These are phyloP conservation scores for Diploptera punctata DNA, from an alignment of 2,888 invertebrate species.

Conservation along the genomic window DNA sequence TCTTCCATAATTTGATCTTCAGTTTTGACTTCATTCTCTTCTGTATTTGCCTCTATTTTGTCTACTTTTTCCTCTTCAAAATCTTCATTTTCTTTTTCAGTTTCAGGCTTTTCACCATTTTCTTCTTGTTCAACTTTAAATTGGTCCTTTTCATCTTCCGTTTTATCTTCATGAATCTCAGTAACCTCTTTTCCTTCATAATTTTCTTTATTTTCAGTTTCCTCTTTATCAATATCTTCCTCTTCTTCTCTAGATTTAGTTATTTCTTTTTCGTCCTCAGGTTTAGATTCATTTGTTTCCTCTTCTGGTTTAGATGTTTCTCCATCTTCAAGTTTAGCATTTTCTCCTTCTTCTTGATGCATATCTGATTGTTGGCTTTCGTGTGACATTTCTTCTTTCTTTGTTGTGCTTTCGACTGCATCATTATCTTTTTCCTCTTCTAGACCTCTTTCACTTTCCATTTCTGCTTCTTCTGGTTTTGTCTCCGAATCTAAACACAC, in stretches of 20 bases:
- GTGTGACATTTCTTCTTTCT: no score
- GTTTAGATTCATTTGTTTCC: no score
- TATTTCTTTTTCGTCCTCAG: constrained; percentile 11
- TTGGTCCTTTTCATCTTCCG: constrained; percentile 15
- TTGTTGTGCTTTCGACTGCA: not conserved
- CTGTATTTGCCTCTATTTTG: constrained; percentile 40
- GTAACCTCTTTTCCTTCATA: not conserved
- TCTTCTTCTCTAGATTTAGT: constrained; percentile 53
- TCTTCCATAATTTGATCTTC: constrained; percentile 30
- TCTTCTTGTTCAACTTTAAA: constrained; percentile 35
- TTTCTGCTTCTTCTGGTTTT: constrained; percentile 49
- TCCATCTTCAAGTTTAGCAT: constrained; percentile 51
- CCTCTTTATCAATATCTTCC: constrained; percentile 48
- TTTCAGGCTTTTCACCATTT: constrained; percentile 34
- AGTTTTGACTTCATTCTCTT: constrained; percentile 29
- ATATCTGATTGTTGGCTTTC: constrained; percentile 32
- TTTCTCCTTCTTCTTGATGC: constrained; percentile 39
- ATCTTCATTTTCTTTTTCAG: constrained; percentile 18
- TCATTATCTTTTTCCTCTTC: not conserved
- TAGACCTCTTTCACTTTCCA: constrained; percentile 47
- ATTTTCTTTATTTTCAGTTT: constrained; percentile 36
- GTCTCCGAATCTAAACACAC: not conserved
- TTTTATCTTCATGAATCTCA: constrained; percentile 33
- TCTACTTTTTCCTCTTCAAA: constrained; percentile 31
- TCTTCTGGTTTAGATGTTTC: constrained; percentile 44